phyloP scores from a whole-genome alignment of 2,888 invertebrate species.

The Chloromyia formosa region DNA sequence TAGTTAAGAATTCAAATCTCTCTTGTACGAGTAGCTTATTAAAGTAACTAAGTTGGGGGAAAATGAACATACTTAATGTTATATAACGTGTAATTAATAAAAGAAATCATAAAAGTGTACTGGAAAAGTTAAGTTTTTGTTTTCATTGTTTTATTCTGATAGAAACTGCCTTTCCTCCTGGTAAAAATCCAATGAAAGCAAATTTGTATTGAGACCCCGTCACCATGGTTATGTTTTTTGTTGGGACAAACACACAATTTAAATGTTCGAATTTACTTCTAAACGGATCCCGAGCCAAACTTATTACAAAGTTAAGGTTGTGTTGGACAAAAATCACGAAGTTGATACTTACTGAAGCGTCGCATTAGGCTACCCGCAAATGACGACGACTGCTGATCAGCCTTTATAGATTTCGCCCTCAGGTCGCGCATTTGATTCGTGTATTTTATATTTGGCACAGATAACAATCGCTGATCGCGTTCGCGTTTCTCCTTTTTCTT shows the following conservation, averaged over 20 bases:
- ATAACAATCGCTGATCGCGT: slow-evolving; percentile 75
- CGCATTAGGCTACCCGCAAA: slow-evolving; percentile 81
- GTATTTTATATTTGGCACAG: slow-evolving; percentile 81
- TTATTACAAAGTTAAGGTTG: too few relatives aligned
- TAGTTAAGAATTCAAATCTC: background rate
- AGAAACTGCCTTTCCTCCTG: slow-evolving; percentile 29
- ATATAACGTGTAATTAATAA: slow-evolving; percentile 8
- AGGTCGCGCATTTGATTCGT: slow-evolving; percentile 62
- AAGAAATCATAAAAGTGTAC: slow-evolving; percentile 12
- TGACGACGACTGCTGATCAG: slow-evolving; percentile 64
- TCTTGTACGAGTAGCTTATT: too few relatives aligned
- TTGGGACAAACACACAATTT: slow-evolving; percentile 27
- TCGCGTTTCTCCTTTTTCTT: slow-evolving; percentile 66
- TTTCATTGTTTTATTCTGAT: slow-evolving; percentile 32
- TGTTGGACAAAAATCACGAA: slow-evolving; percentile 49
- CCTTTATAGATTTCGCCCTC: slow-evolving; percentile 58
- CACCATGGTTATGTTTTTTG: slow-evolving; percentile 24
- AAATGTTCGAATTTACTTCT: too few relatives aligned
- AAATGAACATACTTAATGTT: slow-evolving; percentile 1
- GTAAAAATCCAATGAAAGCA: slow-evolving; percentile 27
- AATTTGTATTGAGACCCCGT: slow-evolving; percentile 8
- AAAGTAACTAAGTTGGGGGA: too few relatives aligned
- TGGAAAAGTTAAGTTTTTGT: slow-evolving; percentile 23
- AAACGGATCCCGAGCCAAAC: too few relatives aligned
- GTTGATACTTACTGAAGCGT: slow-evolving; percentile 86